Conservation (phyloP, 2,113 vertebrate species). For the Dipodomys ordii region DNA sequence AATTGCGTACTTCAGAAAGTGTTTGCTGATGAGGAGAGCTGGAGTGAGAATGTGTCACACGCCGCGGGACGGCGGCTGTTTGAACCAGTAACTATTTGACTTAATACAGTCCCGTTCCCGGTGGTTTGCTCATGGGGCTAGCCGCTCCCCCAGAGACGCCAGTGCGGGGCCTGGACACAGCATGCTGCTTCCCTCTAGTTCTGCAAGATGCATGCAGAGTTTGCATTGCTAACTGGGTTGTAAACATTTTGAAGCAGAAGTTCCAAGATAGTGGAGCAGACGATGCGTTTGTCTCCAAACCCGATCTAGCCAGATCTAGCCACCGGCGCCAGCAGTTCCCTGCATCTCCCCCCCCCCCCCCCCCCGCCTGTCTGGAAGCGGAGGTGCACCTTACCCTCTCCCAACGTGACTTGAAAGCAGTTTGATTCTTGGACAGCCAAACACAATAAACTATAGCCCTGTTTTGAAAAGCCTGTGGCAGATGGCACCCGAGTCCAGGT, state of each 20-base stretch:
- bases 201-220: background rate
- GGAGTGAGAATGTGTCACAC: background rate
- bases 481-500: too few species aligned
- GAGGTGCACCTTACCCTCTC: background rate
- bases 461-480: fast-evolving
- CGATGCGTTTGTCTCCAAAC: background rate
- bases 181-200: background rate
- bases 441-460: background rate
- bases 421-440: background rate
- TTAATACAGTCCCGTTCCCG: background rate
- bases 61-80: background rate
- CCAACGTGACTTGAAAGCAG: background rate
- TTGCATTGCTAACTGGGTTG: slow-evolving; percentile 26
- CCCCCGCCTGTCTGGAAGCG: background rate
- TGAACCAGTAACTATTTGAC: background rate
- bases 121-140: slow-evolving; percentile 14
- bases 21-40: background rate
- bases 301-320: too few species aligned
- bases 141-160: background rate
- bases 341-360: background rate
- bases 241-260: background rate
- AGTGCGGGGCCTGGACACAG: too few species aligned
- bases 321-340: too few species aligned
- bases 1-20: background rate
- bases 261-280: background rate